Evolutionary conservation across 2,797 vertebrate genomes (phyloP).

Genomic region (Ctenopoma multispine): DNA sequence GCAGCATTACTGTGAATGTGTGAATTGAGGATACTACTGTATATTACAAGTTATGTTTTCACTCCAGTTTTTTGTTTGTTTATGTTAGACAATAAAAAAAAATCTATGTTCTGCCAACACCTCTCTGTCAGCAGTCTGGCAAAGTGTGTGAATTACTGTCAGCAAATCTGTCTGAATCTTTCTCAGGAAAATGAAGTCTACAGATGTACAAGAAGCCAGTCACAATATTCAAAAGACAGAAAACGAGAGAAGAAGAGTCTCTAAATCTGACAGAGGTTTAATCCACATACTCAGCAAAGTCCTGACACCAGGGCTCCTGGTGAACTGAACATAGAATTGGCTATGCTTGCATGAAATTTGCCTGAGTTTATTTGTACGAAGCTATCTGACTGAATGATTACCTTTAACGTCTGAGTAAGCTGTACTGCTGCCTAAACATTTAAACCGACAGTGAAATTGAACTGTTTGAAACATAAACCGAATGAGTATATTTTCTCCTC

Average conservation of each 20-base stretch:
- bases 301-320: slow-evolving; percentile 28
- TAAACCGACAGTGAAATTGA: slow-evolving; percentile 60
- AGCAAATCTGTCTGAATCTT: slow-evolving; percentile 45
- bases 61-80: slow-evolving; percentile 28
- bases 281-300: slow-evolving; percentile 45
- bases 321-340: slow-evolving; percentile 15
- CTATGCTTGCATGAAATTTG: slow-evolving; percentile 25
- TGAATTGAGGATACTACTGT: neutral
- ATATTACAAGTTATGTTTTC: slow-evolving; percentile 12
- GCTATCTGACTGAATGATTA: slow-evolving; percentile 51
- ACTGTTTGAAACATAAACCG: slow-evolving; percentile 64
- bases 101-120: slow-evolving; percentile 30
- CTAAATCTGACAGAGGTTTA: slow-evolving; percentile 27
- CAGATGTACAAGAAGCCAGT: slow-evolving; percentile 33
- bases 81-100: slow-evolving; percentile 36
- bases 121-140: slow-evolving; percentile 45
- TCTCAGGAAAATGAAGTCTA: slow-evolving; percentile 24
- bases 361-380: slow-evolving; percentile 43
- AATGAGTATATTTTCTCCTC: slow-evolving; percentile 34
- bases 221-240: slow-evolving; percentile 38
- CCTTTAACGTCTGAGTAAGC: slow-evolving; percentile 46
- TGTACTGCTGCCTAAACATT: slow-evolving; percentile 29
- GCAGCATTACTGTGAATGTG: neutral
- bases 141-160: slow-evolving; percentile 57
- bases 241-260: slow-evolving; percentile 12